A percentile compares a stretch with the other conserved stretches of the same genome.
These are phyloP conservation scores for Ophioderma brevispina DNA, from an alignment of 35 echinoderm and acorn worm genomes.

Conservation along the genomic window DNA sequence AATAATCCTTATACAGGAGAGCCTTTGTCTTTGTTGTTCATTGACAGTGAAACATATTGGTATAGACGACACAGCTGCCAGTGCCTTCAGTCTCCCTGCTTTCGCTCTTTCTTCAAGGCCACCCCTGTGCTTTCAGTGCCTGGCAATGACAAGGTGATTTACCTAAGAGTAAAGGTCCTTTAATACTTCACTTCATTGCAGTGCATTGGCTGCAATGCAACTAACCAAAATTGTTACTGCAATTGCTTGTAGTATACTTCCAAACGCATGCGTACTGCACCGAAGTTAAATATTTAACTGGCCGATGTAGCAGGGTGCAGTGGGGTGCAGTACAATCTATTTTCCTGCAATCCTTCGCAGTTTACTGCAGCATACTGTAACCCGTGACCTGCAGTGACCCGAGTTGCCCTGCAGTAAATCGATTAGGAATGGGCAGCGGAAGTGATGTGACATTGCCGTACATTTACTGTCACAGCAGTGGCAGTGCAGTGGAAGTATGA, in stretches of 20 bases:
- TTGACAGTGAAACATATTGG: slow-evolving; percentile 77
- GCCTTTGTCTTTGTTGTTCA: slow-evolving; percentile 93
- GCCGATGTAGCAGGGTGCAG: neutral
- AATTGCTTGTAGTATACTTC: neutral
- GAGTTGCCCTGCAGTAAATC: too few species aligned
- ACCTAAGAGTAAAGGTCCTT: neutral
- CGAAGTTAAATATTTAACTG: neutral
- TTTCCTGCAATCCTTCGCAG: too few species aligned
- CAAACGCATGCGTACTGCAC: too few species aligned
- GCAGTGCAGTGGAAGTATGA: too few species aligned
- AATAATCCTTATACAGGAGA: slow-evolving; percentile 75
- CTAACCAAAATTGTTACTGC: neutral
- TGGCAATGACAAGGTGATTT: slow-evolving; percentile 20
- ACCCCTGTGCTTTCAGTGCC: slow-evolving; percentile 84
- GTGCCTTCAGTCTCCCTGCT: slow-evolving; percentile 41
- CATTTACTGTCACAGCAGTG: too few species aligned
- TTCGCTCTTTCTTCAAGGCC: slow-evolving; percentile 78
- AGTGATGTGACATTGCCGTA: too few species aligned
- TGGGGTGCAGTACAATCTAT: neutral
- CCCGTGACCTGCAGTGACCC: too few species aligned
- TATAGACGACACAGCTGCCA: slow-evolving; percentile 67
- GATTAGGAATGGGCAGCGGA: too few species aligned
- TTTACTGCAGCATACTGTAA: too few species aligned
- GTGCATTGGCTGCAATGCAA: too few species aligned
- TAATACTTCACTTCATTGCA: neutral